Evolutionary conservation across 2,113 vertebrate species (phyloP).

Genomic region (Oriolus oriolus): DNA sequence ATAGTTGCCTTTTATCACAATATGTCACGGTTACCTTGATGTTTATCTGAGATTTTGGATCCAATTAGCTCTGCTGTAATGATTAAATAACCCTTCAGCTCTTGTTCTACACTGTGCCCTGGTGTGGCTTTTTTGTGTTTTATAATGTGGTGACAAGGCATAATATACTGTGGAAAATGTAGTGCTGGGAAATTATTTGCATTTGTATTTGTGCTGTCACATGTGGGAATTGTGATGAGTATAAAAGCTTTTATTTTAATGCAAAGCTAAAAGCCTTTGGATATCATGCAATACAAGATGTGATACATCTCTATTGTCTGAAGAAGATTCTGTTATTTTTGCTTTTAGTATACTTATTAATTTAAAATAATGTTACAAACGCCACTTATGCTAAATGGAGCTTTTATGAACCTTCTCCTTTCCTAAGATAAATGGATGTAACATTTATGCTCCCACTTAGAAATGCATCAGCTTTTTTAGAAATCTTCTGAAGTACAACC

Average conservation of each 20-base stretch:
- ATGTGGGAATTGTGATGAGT: neutral
- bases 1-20: neutral
- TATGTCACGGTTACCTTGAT: neutral
- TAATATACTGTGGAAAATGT: neutral
- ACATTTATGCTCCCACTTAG: neutral
- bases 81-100: neutral
- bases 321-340: neutral
- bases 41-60: neutral
- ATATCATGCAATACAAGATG: neutral
- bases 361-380: neutral
- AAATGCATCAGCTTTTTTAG: neutral
- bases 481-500: neutral
- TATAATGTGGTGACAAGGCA: neutral
- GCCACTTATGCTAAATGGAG: neutral
- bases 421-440: neutral
- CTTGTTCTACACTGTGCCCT: neutral
- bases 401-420: neutral
- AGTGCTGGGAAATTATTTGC: neutral
- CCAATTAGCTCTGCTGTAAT: neutral
- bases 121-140: neutral
- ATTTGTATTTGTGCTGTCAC: slow-evolving; percentile 4
- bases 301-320: neutral
- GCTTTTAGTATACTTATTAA: neutral
- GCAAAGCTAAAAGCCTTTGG: neutral
- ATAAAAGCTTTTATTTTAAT: neutral